phyloP scores from a whole-genome alignment of 2,797 vertebrate species.

The Pipistrellus pipistrellus region DNA sequence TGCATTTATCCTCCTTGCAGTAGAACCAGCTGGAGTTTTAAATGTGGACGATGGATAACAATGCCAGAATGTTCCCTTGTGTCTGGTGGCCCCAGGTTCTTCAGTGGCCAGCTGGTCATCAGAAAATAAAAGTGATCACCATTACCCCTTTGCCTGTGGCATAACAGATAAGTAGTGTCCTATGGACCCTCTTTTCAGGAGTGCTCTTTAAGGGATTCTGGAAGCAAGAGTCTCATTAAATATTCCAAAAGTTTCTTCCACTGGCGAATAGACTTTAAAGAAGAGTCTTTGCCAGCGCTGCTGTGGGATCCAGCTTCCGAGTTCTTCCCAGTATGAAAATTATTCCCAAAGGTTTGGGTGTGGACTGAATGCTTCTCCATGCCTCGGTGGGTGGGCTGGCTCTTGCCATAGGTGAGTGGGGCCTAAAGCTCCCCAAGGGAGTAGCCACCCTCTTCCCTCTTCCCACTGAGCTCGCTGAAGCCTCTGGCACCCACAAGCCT shows the following conservation, averaged over 20 bases:
- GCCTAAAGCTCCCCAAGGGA: background rate
- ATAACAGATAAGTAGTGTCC: background rate
- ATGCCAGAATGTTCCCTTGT: slow-evolving; percentile 46
- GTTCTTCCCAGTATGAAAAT: background rate
- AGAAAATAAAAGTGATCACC: background rate
- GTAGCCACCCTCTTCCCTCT: background rate
- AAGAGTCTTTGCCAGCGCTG: background rate
- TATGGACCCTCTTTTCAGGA: background rate
- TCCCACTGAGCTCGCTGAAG: background rate
- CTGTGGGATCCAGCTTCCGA: background rate
- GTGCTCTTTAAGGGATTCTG: background rate
- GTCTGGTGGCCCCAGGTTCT: background rate
- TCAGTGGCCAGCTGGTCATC: slow-evolving; percentile 21
- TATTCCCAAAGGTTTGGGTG: background rate
- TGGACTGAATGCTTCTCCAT: background rate
- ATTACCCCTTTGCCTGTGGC: background rate
- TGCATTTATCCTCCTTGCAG: background rate
- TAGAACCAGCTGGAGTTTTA: slow-evolving; percentile 49
- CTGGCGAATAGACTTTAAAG: background rate
- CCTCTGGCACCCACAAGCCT: background rate
- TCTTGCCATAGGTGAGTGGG: background rate
- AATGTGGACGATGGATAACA: background rate
- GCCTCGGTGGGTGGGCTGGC: background rate
- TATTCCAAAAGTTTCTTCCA: background rate
- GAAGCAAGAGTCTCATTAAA: background rate